Evolutionary conservation across 30 jellyfish, hydroid and myxozoan genomes (phyloP).

Genomic region (Hydractinia echinata): DNA sequence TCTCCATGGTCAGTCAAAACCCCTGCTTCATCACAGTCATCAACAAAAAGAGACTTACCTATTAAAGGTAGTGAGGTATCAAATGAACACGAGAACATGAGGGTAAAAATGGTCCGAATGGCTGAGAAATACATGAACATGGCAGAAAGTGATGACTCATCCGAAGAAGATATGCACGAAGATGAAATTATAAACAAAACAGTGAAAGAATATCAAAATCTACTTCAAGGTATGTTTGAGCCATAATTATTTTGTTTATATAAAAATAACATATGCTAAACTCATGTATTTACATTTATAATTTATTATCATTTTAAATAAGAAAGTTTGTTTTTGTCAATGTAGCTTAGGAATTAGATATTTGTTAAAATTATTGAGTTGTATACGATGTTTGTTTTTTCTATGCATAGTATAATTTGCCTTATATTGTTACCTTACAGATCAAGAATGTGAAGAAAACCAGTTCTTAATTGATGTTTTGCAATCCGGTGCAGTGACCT

Average conservation of each 20-base stretch:
- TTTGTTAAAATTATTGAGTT: too few relatives aligned
- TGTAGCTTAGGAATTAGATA: too few relatives aligned
- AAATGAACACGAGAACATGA: not conserved
- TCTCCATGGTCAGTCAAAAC: conserved; percentile 5
- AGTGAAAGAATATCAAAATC: conserved; percentile 30
- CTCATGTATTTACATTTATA: too few relatives aligned
- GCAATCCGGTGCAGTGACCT: conserved; percentile 50
- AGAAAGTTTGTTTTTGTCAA: too few relatives aligned
- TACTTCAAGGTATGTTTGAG: conserved; percentile 28
- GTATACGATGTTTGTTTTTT: too few relatives aligned
- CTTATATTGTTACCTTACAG: not conserved
- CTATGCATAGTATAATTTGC: too few relatives aligned
- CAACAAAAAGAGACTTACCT: not conserved
- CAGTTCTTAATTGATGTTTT: conserved; percentile 46
- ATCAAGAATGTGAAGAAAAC: conserved; percentile 7
- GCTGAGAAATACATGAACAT: conserved; percentile 56
- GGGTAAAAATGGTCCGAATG: not conserved
- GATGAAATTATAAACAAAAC: conserved; percentile 56
- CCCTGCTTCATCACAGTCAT: not conserved
- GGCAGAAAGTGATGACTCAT: conserved; percentile 43
- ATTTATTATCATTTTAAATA: too few relatives aligned
- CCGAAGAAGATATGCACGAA: conserved; percentile 55
- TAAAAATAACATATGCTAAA: too few relatives aligned
- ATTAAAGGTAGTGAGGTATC: not conserved
- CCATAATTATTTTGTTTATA: too few relatives aligned